Evolutionary conservation across 2,888 invertebrate species (phyloP), one percentile per base, ranked within the genome.

Genomic region (Epicampocera succincta): DNA sequence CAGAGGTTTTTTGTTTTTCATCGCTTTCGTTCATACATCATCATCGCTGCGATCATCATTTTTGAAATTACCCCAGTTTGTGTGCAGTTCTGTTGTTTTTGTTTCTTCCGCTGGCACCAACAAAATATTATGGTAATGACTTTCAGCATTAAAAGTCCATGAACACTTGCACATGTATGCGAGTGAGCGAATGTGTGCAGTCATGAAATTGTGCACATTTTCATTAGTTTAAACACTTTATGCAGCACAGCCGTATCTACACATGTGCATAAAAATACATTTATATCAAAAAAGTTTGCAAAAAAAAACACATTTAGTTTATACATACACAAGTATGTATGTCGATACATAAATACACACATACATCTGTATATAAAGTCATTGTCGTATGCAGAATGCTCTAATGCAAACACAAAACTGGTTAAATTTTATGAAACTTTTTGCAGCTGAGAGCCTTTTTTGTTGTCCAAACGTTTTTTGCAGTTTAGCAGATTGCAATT

Each of bases 181-280:
- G n/a, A n/a, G n/a, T 13, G 33, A 25, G 38, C 40, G 17, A 33
- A 58, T 42, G 40, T 6, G 25, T n/a, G 44, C 52, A 61, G 13
- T 61, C 72, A 52, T 74, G 46, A 44, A 63, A 69, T 52, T 60
- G 12, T 52, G 40, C 48, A 52, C 61, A 77, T 63, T 77, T 77
- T 63, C 69, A 77, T 77, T 71, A 77, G 40, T 56, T 71, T 77
- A 77, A 77, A 77, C 63, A 63, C 46, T 77, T 69, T 61, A 69
- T 77, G 54, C 38, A 13, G 42, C 29, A 48, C 17, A 25, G 15
- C 11, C 44, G n/a, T 19, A 15, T 5, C 13, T 29, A 33, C 21
- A 25, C 38, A 25, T 46, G 29, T 50, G 19, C 25, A 44, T 33
- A 44, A 11, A 54, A 44, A 40, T 19, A 76, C 8, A 33, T 33